Percentiles rank a stretch among this genome's conserved stretches.
phyloP scores from a whole-genome alignment of 2,113 vertebrate species.

The Emydura subglobosa region DNA sequence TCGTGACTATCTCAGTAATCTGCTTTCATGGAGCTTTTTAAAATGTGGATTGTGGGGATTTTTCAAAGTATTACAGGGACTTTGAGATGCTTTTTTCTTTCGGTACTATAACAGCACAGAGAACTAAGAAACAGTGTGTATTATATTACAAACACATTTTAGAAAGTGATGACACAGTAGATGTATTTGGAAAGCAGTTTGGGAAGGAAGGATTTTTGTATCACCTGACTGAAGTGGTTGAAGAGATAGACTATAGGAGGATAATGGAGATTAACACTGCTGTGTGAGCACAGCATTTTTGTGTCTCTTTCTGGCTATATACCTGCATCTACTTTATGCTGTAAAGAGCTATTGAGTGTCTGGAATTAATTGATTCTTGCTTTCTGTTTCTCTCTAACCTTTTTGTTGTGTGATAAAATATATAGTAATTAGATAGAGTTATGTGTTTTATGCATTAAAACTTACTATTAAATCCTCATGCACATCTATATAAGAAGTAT shows the following conservation, averaged over 20 bases:
- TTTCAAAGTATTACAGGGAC: neutral
- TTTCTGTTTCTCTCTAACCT: neutral
- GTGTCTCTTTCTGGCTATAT: neutral
- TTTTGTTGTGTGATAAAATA: neutral
- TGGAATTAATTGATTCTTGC: neutral
- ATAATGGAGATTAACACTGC: no score
- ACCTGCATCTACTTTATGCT: neutral
- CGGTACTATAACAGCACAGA: neutral
- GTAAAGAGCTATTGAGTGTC: neutral
- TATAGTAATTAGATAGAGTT: neutral
- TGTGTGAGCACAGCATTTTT: neutral
- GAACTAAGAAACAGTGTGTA: neutral
- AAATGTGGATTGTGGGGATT: neutral
- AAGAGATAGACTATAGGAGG: neutral
- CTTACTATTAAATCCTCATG: neutral
- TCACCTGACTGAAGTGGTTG: neutral
- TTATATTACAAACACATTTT: neutral
- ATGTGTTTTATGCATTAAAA: neutral
- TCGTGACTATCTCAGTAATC: neutral
- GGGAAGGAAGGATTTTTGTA: neutral
- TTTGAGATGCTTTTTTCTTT: neutral
- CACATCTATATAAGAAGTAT: neutral
- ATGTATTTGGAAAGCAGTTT: neutral
- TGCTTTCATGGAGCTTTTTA: conserved; percentile 1
- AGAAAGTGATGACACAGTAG: neutral